These are phyloP conservation scores for Stichodactyla mertensii DNA, from an alignment of 64 coral and sea anemone genomes.

Conservation along the genomic window DNA sequence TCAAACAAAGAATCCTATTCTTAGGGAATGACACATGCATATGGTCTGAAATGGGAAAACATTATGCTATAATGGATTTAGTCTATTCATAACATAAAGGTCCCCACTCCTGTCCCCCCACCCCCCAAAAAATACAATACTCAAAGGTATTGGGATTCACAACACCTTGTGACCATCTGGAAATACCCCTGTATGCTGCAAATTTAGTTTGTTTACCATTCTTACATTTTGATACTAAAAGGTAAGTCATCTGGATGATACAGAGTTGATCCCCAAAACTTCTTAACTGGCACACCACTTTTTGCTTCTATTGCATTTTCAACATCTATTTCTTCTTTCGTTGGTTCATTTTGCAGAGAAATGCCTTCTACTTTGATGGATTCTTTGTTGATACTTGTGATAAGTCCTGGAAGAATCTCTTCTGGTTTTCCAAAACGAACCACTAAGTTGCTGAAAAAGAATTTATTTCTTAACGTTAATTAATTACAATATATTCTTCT, in stretches of 20 bases:
- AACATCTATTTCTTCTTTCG: slow-evolving; percentile 55
- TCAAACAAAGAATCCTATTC: too few species aligned
- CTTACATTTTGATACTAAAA: slow-evolving; percentile 25
- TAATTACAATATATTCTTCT: background rate
- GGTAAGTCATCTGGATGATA: slow-evolving; percentile 54
- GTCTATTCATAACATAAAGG: too few species aligned
- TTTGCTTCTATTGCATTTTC: slow-evolving; percentile 28
- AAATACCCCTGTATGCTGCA: too few species aligned
- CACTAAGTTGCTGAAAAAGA: background rate
- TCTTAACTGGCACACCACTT: slow-evolving; percentile 24
- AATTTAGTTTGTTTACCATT: background rate
- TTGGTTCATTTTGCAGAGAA: slow-evolving; percentile 45
- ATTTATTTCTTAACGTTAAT: background rate
- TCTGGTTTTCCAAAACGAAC: slow-evolving; percentile 28
- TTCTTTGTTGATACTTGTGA: background rate
- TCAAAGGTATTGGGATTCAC: too few species aligned
- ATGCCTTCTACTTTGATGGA: slow-evolving; percentile 13
- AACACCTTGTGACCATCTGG: too few species aligned
- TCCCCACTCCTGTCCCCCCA: too few species aligned
- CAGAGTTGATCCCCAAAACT: slow-evolving; percentile 48
- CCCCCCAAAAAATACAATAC: too few species aligned
- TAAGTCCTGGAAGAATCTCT: slow-evolving; percentile 24
- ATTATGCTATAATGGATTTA: too few species aligned
- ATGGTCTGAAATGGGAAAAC: too few species aligned
- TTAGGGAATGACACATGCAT: too few species aligned